Evolutionary conservation across 2,888 invertebrate species (phyloP), one percentile per base, ranked within the genome.

Genomic region (Ceramica pisi): DNA sequence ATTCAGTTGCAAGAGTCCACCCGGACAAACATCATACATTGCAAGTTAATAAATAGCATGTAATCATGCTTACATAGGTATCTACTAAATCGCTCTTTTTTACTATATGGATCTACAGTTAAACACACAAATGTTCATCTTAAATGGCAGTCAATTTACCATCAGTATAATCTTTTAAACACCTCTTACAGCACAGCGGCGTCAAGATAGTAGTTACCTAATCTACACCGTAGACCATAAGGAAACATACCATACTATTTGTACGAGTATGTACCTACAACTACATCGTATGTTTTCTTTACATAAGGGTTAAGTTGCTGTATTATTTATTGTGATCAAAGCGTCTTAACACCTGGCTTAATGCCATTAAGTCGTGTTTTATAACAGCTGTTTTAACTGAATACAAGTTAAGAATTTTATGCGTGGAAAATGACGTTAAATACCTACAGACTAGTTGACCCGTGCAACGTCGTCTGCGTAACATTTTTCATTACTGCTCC

Each of bases 301-400:
- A 60, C 31, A 59, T 63, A 62, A 60, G 35, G 48, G 61, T 75
- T 50, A 53, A 14, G 50, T 53, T 51, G 38, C 57, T 46, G 44
- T 23, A 21, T 59, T 51, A 72, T 74, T 67, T 78, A 41, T 75
- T 81, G 64, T 76, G 74, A 75, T 84, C 75, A 82, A 50, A 78
- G 67, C 6, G 8, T 21, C 7, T 8, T 21, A 46, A 60, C 31
- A 23, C 23, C 23, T 10, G 60, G 38, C 4, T 60, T n/a, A 14
- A 19, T 14, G 16, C 16, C 26, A 26, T 14, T 26, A 12, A 38
- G 12, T 26, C 19, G 1, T 48, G 19, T 38, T 46, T 55, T 38
- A 61, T 61, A 31, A 51, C 16, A n/a, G 41, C 23, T 7, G 4
- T 69, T 23, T 46, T 14, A 2, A 23, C n/a, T 19, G n/a, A 16